A percentile compares a stretch with the other conserved stretches of the same genome.
These are phyloP conservation scores for Thymelicus sylvestris DNA, from an alignment of 2,888 invertebrate genomes.

Conservation along the genomic window DNA sequence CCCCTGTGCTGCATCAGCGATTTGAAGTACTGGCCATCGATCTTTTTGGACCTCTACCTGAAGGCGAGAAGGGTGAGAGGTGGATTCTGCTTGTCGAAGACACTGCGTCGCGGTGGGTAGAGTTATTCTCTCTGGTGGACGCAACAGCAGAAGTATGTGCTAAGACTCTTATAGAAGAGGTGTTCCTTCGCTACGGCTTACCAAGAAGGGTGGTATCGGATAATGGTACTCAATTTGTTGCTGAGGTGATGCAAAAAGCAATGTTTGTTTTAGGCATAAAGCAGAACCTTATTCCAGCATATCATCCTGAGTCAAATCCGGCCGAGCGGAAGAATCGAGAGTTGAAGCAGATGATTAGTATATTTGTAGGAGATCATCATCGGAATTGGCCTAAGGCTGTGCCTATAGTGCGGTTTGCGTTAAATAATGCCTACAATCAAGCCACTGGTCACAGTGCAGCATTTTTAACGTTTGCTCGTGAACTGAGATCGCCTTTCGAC, in stretches of 20 bases:
- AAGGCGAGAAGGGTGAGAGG: slow-evolving; percentile 29
- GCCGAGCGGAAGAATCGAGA: slow-evolving; percentile 53
- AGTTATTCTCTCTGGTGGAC: slow-evolving; percentile 38
- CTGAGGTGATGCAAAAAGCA: slow-evolving; percentile 43
- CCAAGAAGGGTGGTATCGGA: slow-evolving; percentile 41
- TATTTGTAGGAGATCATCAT: slow-evolving; percentile 44
- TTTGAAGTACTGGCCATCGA: slow-evolving; percentile 44
- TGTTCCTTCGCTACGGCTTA: slow-evolving; percentile 42
- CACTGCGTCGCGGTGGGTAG: slow-evolving; percentile 40
- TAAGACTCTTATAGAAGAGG: slow-evolving; percentile 34
- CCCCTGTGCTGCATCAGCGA: slow-evolving; percentile 38
- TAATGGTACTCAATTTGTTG: slow-evolving; percentile 44
- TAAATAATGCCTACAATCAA: slow-evolving; percentile 43
- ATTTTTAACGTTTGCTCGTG: slow-evolving; percentile 48
- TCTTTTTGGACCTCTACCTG: slow-evolving; percentile 44
- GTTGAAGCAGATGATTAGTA: slow-evolving; percentile 46
- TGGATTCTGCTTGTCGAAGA: slow-evolving; percentile 45
- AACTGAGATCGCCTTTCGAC: slow-evolving; percentile 44
- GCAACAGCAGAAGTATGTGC: slow-evolving; percentile 42
- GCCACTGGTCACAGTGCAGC: slow-evolving; percentile 45
- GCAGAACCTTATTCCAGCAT: slow-evolving; percentile 46
- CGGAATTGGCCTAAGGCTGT: slow-evolving; percentile 43
- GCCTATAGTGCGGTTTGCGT: slow-evolving; percentile 46
- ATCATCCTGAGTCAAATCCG: slow-evolving; percentile 55
- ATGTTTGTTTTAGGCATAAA: slow-evolving; percentile 36